Evolutionary conservation across 2,888 invertebrate species (phyloP).

Genomic region (Antitype chi): DNA sequence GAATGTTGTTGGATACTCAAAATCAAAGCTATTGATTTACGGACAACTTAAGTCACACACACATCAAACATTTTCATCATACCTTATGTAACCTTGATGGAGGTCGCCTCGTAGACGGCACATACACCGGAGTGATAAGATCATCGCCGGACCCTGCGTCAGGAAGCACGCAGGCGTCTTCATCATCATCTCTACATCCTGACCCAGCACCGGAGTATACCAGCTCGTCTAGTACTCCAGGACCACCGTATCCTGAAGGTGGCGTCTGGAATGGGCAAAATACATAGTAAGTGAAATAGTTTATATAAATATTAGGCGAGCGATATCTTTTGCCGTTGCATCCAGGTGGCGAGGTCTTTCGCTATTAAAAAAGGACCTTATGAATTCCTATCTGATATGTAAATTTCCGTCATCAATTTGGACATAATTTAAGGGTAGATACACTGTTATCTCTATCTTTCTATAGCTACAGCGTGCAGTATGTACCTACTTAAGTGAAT

Average conservation of each 20-base stretch:
- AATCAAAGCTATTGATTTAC: background rate
- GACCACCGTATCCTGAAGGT: slow-evolving; percentile 93
- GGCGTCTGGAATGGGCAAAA: slow-evolving; percentile 92
- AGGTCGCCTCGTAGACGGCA: slow-evolving; percentile 94
- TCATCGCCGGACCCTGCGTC: slow-evolving; percentile 97
- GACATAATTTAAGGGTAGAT: background rate
- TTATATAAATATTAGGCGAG: background rate
- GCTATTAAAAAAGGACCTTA: background rate
- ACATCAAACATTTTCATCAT: background rate
- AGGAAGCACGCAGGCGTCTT: slow-evolving; percentile 97
- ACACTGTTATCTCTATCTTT: background rate
- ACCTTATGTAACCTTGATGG: slow-evolving; percentile 81
- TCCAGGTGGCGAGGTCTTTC: background rate
- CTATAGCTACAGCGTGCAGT: background rate
- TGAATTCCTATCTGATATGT: background rate
- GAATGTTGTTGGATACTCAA: too few species aligned
- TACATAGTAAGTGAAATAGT: background rate
- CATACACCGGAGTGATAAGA: slow-evolving; percentile 97
- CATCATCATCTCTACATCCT: slow-evolving; percentile 97
- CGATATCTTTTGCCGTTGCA: background rate
- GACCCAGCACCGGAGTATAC: slow-evolving; percentile 98
- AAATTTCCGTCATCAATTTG: background rate
- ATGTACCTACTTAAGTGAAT: background rate
- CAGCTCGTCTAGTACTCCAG: slow-evolving; percentile 95
- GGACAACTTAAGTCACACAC: background rate